Conservation (phyloP, 2,113 vertebrate genomes). For the Halcyon senegalensis region DNA sequence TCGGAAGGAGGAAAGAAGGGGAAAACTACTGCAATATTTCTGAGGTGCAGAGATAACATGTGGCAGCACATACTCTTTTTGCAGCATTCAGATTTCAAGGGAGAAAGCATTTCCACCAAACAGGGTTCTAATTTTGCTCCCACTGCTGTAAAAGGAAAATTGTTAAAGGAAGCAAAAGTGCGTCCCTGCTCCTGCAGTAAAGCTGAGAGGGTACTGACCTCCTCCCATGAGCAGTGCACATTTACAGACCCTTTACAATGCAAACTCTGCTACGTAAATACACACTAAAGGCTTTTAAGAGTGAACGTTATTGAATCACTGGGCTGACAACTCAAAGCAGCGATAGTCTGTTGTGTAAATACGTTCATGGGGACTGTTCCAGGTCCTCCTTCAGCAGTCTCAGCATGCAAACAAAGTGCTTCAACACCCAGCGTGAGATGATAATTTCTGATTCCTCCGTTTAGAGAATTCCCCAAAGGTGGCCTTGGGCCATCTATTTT, state of each 20-base stretch:
- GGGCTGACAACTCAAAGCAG: not conserved
- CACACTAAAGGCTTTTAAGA: not conserved
- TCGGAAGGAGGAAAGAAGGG: not conserved
- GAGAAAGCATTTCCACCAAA: not conserved
- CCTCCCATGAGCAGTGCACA: not conserved
- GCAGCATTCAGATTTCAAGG: not conserved
- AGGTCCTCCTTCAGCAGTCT: not conserved
- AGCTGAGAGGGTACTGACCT: not conserved
- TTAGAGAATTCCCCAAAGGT: conserved; percentile 48
- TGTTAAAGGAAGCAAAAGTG: not conserved
- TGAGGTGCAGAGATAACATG: not conserved
- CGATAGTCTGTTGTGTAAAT: not conserved
- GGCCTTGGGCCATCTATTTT: conserved; percentile 24
- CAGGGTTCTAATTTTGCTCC: not conserved
- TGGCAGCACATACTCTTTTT: not conserved
- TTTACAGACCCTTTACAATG: not conserved
- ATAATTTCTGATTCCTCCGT: not conserved
- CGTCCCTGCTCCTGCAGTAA: not conserved
- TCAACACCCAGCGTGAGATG: not conserved
- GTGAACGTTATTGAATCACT: not conserved
- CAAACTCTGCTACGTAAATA: not conserved
- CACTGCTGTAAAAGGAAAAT: not conserved
- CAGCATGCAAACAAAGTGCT: not conserved
- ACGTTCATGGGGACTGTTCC: not conserved
- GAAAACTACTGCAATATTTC: not conserved